These are phyloP conservation scores for Leptosomus discolor DNA, from an alignment of 2,113 vertebrate genomes.

Conservation along the genomic window DNA sequence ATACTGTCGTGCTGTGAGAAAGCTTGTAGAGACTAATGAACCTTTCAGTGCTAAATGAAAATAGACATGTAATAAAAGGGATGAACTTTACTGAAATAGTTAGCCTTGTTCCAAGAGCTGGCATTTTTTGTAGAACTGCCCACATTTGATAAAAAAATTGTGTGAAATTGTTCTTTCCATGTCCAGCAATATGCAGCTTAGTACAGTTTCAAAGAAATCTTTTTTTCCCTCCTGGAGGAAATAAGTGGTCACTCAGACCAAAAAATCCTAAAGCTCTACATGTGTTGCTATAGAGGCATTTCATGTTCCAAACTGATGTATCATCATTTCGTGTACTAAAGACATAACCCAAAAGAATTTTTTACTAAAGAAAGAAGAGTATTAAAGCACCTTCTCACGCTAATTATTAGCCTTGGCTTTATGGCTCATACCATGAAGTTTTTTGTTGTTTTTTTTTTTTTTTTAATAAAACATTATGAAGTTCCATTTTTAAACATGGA, in stretches of 20 bases:
- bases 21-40: not conserved
- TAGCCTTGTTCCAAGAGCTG: not conserved
- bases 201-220: not conserved
- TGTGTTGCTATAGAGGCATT: not conserved
- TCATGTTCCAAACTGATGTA: not conserved
- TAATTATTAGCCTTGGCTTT: not conserved
- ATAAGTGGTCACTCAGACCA: not conserved
- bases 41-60: not conserved
- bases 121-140: not conserved
- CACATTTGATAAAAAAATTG: not conserved
- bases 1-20: not conserved
- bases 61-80: not conserved
- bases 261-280: not conserved
- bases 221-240: not conserved
- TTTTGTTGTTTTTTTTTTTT: accelerated
- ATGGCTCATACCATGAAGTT: not conserved
- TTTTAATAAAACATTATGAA: not conserved
- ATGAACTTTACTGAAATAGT: not conserved
- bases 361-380: not conserved
- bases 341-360: not conserved
- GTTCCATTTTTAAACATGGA: not conserved
- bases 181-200: not conserved
- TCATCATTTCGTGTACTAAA: not conserved
- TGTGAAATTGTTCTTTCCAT: not conserved
- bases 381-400: not conserved